Evolutionary conservation across 2,113 vertebrate species (phyloP).

Genomic region (Asarcornis scutulata): DNA sequence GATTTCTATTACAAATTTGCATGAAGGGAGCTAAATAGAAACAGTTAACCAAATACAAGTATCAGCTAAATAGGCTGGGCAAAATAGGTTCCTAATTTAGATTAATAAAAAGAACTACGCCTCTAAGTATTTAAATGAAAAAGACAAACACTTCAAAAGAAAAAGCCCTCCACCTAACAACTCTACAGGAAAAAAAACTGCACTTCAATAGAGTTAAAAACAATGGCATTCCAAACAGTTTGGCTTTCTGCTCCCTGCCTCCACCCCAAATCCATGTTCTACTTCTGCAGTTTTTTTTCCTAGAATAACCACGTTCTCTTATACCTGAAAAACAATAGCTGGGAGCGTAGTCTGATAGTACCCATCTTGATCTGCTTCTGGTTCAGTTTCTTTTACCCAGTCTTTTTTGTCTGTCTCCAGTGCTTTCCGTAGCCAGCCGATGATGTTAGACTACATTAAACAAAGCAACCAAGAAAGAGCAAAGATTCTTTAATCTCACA

Average conservation of each 20-base stretch:
- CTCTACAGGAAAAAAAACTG: not conserved
- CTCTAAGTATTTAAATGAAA: not conserved
- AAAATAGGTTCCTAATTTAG: not conserved
- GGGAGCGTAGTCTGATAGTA: slow-evolving; percentile 96
- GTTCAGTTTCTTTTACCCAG: slow-evolving; percentile 94
- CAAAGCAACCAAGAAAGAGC: not conserved
- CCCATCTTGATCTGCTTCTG: slow-evolving; percentile 95
- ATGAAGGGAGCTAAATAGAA: not conserved
- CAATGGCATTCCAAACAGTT: not conserved
- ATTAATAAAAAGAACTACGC: not conserved
- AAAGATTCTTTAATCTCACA: not conserved
- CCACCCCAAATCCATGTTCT: not conserved
- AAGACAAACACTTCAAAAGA: not conserved
- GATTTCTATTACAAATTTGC: not conserved
- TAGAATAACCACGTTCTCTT: not conserved
- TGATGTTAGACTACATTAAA: slow-evolving; percentile 91
- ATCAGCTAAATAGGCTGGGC: not conserved
- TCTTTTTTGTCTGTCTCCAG: slow-evolving; percentile 97
- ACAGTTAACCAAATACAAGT: not conserved
- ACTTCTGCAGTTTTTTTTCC: not conserved
- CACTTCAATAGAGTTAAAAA: not conserved
- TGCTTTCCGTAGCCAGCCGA: slow-evolving; percentile 95
- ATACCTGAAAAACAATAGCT: slow-evolving; percentile 91
- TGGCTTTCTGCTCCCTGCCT: not conserved
- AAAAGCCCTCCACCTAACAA: not conserved